Base-by-base conservation (phyloP, 2,888 invertebrate genomes). In the Drosophila helvetica region DNA sequence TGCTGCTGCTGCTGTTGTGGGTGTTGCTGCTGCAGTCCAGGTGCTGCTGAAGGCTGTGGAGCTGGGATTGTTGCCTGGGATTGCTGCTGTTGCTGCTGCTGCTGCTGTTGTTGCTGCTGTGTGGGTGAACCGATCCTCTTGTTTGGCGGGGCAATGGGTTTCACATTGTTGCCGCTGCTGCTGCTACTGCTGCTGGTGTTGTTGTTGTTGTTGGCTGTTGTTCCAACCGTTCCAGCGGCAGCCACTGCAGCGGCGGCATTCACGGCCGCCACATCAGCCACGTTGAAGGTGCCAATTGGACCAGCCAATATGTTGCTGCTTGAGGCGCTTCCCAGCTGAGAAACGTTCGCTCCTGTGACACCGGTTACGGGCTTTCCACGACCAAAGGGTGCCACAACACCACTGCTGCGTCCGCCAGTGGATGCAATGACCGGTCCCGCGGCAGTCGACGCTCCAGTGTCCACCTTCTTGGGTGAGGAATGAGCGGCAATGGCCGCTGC, bases 401-500 rank as follows among this genome's bases (percentile, higher is more conserved):
- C 90, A 78, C 79, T 88, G 83, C 70, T 88, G 77, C 59, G 88
- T 76, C 78, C 89, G 80, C 73, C 65, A 2, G 48, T 48, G 6
- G 53, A 30, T 6, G 33, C 12, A 5, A 68, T 50, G 4, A 59
- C 18, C 7, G 52, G n/a, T n/a, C 38, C 38, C 15, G n/a, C 48
- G 10, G 19, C 12, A 9, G 33, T 19, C 8, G 48, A 15, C n/a
- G 18, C 46, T 1, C 19, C 19, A 6, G 71, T 33, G 17, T 90
- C 89, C 1, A 79, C 53, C 50, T 90, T 90, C 53, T 90, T 90
- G 3, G 90, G 89, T 2, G 90, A 86, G 1, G 74, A 80, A 18
- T 85, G 82, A n/a, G 38, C 38, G n/a, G 93, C 92, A 84, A 93
- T 92, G 59, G 94, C 93, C 18, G 93, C 91, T 33, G 93, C 50